Evolutionary conservation across 2,888 invertebrate species (phyloP).

Genomic region (Parapristionchus giblindavisi): DNA sequence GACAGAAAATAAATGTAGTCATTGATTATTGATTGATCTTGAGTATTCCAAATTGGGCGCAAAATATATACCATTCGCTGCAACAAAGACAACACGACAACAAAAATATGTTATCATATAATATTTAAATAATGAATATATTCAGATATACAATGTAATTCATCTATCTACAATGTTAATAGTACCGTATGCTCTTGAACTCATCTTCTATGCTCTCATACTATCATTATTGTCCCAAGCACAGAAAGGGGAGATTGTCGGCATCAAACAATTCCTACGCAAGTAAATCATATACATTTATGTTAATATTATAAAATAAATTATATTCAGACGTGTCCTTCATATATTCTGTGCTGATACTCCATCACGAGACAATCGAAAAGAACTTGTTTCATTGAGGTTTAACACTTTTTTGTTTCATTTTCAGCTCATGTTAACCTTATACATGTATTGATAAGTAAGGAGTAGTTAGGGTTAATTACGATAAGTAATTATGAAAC

Average conservation of each 20-base stretch:
- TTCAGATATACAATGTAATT: slow-evolving; percentile 54
- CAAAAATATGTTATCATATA: not conserved
- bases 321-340: too few species aligned
- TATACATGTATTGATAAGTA: too few species aligned
- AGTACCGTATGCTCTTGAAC: slow-evolving; percentile 49
- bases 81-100: not conserved
- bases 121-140: slow-evolving; percentile 1
- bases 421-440: too few species aligned
- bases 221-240: slow-evolving; percentile 54
- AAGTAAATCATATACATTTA: not conserved
- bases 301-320: not conserved
- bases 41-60: too few species aligned
- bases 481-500: too few species aligned
- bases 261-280: slow-evolving; percentile 19
- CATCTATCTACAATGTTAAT: slow-evolving; percentile 54
- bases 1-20: not conserved
- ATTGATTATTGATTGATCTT: too few species aligned
- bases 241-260: slow-evolving; percentile 41
- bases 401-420: too few species aligned
- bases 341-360: too few species aligned
- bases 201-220: slow-evolving; percentile 52
- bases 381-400: too few species aligned
- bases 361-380: too few species aligned
- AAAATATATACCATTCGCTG: too few species aligned
- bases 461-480: too few species aligned